These are phyloP conservation scores for Petaurus breviceps DNA, from an alignment of 2,113 vertebrate genomes.

Conservation along the genomic window DNA sequence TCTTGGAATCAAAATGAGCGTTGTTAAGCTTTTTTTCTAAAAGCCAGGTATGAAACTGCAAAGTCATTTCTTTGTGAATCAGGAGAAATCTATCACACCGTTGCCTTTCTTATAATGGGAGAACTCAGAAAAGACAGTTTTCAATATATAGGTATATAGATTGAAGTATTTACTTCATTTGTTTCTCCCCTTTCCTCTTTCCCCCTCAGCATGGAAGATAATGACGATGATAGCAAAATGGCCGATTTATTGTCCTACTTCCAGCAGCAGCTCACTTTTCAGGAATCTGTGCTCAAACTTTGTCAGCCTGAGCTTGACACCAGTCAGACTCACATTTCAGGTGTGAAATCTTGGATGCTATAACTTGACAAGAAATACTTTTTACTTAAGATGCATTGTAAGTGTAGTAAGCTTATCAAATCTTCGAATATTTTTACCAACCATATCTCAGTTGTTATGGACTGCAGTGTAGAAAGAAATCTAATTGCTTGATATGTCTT, in stretches of 20 bases:
- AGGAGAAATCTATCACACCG: not conserved
- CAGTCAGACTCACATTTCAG: constrained; percentile 94
- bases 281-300: constrained; percentile 91
- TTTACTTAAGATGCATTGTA: not conserved
- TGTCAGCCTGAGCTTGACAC: constrained; percentile 92
- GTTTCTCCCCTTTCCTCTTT: not conserved
- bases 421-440: not conserved
- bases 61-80: not conserved
- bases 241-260: constrained; percentile 94
- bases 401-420: not conserved
- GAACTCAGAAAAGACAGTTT: not conserved
- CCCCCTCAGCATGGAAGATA: constrained; percentile 87
- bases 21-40: not conserved
- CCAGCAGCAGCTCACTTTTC: constrained; percentile 93
- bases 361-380: constrained; percentile 10
- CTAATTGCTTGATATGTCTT: not conserved
- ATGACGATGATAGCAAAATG: constrained; percentile 89
- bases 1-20: constrained; percentile 16
- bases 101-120: constrained; percentile 41
- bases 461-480: not conserved
- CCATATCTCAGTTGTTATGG: not conserved
- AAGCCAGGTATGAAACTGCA: not conserved
- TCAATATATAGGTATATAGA: not conserved
- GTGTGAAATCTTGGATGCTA: constrained; percentile 75
- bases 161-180: constrained; percentile 34